These are phyloP conservation scores for Tenthredo distinguenda DNA, from an alignment of 2,888 invertebrate genomes.

Conservation along the genomic window DNA sequence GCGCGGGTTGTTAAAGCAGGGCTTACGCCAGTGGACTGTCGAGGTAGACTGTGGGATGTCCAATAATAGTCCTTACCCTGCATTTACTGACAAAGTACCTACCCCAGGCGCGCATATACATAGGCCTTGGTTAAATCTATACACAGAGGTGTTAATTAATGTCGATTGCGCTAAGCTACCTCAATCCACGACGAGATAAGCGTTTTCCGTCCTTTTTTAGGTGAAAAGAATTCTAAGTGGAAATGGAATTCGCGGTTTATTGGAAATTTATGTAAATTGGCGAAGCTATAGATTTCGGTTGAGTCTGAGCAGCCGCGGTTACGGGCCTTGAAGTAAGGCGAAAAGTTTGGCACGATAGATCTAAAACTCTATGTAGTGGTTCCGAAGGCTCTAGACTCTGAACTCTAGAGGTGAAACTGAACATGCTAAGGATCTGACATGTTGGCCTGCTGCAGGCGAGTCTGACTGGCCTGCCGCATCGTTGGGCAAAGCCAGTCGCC, in stretches of 20 bases:
- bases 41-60: constrained; percentile 26
- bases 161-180: not conserved
- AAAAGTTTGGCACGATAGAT: not conserved
- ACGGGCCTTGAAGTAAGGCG: not conserved
- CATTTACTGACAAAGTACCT: constrained; percentile 43
- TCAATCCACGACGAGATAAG: not conserved
- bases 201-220: not conserved
- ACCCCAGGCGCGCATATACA: not conserved
- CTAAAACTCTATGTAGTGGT: not conserved
- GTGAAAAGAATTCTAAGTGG: not conserved
- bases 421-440: constrained; percentile 7
- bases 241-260: not conserved
- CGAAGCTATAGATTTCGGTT: not conserved
- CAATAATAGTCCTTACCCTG: constrained; percentile 40
- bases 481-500: constrained; percentile 41
- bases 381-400: not conserved
- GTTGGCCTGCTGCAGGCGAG: constrained; percentile 12
- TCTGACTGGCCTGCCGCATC: constrained; percentile 29
- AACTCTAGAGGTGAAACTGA: not conserved
- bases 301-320: not conserved
- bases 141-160: constrained; percentile 31
- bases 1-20: constrained; percentile 31
- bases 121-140: not conserved
- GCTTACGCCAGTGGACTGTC: constrained; percentile 36
- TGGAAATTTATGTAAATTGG: not conserved